phyloP scores from a whole-genome alignment of 2,113 vertebrate genomes.

The Bostrychus sinensis region DNA sequence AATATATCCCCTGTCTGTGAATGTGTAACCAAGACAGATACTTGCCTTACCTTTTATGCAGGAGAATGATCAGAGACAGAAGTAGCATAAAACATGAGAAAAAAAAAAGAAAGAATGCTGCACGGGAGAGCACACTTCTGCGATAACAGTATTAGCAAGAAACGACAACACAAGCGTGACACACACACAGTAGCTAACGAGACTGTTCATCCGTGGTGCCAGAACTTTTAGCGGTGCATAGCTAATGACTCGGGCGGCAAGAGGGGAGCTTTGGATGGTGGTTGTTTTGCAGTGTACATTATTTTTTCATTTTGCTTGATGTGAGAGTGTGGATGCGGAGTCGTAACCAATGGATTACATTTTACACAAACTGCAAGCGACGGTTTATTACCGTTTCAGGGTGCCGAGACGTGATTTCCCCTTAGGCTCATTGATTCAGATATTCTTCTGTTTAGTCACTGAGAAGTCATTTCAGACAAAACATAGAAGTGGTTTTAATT shows the following conservation, averaged over 20 bases:
- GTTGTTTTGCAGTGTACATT: conserved; percentile 48
- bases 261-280: conserved; percentile 38
- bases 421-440: conserved; percentile 63
- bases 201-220: conserved; percentile 50
- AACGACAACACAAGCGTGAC: conserved; percentile 37
- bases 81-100: conserved; percentile 16
- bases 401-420: conserved; percentile 48
- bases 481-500: conserved; percentile 32
- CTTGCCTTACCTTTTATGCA: conserved; percentile 74
- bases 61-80: conserved; percentile 52
- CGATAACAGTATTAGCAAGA: conserved; percentile 46
- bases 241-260: conserved; percentile 39
- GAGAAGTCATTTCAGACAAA: conserved; percentile 51
- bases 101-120: conserved; percentile 19
- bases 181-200: conserved; percentile 31
- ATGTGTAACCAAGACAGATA: conserved; percentile 65
- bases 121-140: conserved; percentile 69
- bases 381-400: conserved; percentile 49
- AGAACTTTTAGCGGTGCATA: conserved; percentile 35
- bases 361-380: conserved; percentile 35
- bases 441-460: conserved; percentile 55
- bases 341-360: conserved; percentile 51
- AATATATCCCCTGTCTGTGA: conserved; percentile 43
- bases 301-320: conserved; percentile 56
- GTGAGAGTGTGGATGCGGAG: conserved; percentile 38